Evolutionary conservation across 35 echinoderm and acorn worm genomes (phyloP).

Genomic region (Apostichopus californicus): DNA sequence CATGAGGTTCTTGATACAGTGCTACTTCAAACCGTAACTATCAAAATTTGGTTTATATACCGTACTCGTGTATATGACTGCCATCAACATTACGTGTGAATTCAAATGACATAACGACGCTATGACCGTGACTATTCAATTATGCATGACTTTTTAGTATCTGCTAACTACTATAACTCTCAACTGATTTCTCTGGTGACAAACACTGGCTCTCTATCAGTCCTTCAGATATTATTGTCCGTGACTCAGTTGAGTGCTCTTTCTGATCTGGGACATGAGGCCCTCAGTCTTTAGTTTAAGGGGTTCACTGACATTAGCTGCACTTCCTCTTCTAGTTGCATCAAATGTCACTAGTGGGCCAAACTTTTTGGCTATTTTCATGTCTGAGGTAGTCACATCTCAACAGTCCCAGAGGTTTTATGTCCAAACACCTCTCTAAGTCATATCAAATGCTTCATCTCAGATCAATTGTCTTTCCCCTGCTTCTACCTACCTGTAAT

Average conservation of each 20-base stretch:
- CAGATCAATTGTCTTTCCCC: not conserved
- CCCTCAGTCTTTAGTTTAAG: not conserved
- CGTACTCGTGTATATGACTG: no score
- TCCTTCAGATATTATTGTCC: not conserved
- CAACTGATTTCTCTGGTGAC: conserved; percentile 2
- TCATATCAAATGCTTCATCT: conserved; percentile 23
- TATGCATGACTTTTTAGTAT: not conserved
- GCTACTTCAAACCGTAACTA: no score
- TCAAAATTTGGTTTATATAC: no score
- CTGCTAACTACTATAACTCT: not conserved
- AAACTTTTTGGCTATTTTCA: not conserved
- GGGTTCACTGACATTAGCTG: conserved; percentile 12
- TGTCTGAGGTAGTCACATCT: not conserved
- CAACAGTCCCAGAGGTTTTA: not conserved
- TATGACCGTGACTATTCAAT: conserved; percentile 3
- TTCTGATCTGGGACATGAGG: conserved; percentile 1
- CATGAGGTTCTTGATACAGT: no score
- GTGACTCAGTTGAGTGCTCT: conserved; percentile 16
- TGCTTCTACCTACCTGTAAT: not conserved
- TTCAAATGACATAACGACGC: no score
- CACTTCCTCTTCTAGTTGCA: not conserved
- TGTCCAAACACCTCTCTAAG: conserved; percentile 21
- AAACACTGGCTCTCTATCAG: not conserved
- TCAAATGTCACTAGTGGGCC: conserved; percentile 8
- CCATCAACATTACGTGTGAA: no score